Base-by-base conservation (phyloP, 2,888 invertebrate species). In the Encarsia formosa region DNA sequence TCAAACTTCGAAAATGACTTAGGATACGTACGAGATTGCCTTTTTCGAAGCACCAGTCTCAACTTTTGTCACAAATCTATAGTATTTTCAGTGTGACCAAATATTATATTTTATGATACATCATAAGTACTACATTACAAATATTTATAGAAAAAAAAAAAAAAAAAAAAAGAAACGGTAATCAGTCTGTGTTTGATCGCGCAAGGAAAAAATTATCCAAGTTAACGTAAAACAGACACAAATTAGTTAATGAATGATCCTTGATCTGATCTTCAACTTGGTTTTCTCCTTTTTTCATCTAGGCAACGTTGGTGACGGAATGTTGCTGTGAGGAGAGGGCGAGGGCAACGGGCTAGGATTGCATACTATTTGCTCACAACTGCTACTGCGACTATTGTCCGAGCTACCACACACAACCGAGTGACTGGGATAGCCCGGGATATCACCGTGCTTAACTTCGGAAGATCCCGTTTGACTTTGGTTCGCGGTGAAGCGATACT, bases 311-410 rank as follows among this genome's bases (percentile, higher is more conserved):
- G 72, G 68, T 3, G 73, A 70, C 11, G 71, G 61, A 51, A 67
- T 59, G 52, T 64, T 71, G 52, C 65, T 70, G 52, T 65, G 66
- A 8, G 60, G 63, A 43, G 64, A 64, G 5, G 70, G 67, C 45
- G 69, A 70, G 6, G 69, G 67, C 43, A 71, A 52, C 8, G 68
- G 65, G 60, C 67, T 72, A 4, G 71, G 71, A 52, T 72, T 70
- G 52, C 72, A 73, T 39, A 71, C 63, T 39, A 73, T 73, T 53
- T 70, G 67, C 49, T 73, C 73, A 52, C 67, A 71, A 47, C 65
- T 66, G 24, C 65, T 66, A 23, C 48, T 56, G 9, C 53, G 53
- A 29, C 61, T 59, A 56, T 65, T 69, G 46, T 70, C 70, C 26
- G 63, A 65, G n/a, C 63, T 65, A 29, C 37, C 37, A 20, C 56